phyloP scores from a whole-genome alignment of 1,140 invertebrate species.

The Heliothis virescens region DNA sequence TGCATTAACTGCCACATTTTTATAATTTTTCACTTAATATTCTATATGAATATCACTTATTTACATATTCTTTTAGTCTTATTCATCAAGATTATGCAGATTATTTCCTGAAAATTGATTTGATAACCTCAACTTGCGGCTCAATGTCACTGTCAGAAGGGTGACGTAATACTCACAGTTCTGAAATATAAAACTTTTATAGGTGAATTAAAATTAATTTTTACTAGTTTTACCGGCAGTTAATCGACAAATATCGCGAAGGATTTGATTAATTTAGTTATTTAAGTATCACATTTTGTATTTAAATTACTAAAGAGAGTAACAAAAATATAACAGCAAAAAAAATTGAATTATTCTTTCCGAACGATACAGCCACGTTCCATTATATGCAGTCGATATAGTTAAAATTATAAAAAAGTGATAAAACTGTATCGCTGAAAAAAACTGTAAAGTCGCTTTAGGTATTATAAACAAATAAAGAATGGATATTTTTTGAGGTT shows the following conservation, averaged over 20 bases:
- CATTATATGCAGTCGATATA: too few relatives aligned
- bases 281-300: too few relatives aligned
- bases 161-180: conserved; percentile 43
- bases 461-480: too few relatives aligned
- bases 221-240: background rate
- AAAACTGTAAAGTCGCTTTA: too few relatives aligned
- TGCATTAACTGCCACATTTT: conserved; percentile 74
- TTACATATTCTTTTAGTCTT: conserved; percentile 54
- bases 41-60: conserved; percentile 28
- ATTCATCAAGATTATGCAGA: conserved; percentile 47
- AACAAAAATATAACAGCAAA: too few relatives aligned
- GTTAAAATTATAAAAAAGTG: too few relatives aligned
- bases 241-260: background rate
- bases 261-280: too few relatives aligned
- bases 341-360: too few relatives aligned
- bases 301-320: too few relatives aligned
- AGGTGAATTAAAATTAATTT: conserved; percentile 72
- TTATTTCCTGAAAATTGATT: conserved; percentile 43
- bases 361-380: too few relatives aligned
- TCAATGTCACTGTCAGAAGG: conserved; percentile 46
- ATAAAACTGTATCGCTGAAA: too few relatives aligned
- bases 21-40: conserved; percentile 25
- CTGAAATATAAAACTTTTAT: background rate
- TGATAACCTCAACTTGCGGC: conserved; percentile 41
- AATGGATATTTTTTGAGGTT: too few relatives aligned